Conservation (phyloP, 2,888 invertebrate species). For the Parelbella ahira region DNA sequence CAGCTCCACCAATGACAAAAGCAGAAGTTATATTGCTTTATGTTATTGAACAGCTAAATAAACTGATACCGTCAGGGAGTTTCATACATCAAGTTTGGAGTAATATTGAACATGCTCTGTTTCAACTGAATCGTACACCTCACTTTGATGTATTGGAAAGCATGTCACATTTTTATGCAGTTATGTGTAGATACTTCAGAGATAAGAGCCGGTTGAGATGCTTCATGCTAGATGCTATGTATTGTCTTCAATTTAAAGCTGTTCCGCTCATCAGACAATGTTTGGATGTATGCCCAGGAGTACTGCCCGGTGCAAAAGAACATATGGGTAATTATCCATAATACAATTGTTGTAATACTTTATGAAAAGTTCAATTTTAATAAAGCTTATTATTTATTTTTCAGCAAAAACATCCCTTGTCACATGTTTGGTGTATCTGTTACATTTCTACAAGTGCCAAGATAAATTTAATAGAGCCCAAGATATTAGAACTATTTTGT, state of each 20-base stretch:
- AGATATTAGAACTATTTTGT: constrained; percentile 52
- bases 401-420: constrained; percentile 64
- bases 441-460: constrained; percentile 67
- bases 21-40: constrained; percentile 61
- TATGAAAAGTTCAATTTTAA: neutral
- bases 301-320: constrained; percentile 57
- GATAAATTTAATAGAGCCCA: constrained; percentile 53
- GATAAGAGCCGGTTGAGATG: constrained; percentile 51
- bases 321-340: constrained; percentile 14
- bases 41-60: constrained; percentile 45
- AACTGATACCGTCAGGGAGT: constrained; percentile 34
- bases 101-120: constrained; percentile 58
- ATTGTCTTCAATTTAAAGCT: constrained; percentile 64
- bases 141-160: constrained; percentile 58
- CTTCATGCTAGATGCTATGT: constrained; percentile 71
- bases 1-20: constrained; percentile 60
- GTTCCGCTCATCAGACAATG: constrained; percentile 61
- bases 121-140: constrained; percentile 58
- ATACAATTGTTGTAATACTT: neutral
- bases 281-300: constrained; percentile 62
- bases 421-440: constrained; percentile 60
- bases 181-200: constrained; percentile 56
- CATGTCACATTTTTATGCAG: constrained; percentile 64
- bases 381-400: constrained; percentile 32
- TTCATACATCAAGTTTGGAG: constrained; percentile 45